Evolutionary conservation across 2,113 vertebrate genomes (phyloP).

Genomic region (Entomyzon cyanotis): DNA sequence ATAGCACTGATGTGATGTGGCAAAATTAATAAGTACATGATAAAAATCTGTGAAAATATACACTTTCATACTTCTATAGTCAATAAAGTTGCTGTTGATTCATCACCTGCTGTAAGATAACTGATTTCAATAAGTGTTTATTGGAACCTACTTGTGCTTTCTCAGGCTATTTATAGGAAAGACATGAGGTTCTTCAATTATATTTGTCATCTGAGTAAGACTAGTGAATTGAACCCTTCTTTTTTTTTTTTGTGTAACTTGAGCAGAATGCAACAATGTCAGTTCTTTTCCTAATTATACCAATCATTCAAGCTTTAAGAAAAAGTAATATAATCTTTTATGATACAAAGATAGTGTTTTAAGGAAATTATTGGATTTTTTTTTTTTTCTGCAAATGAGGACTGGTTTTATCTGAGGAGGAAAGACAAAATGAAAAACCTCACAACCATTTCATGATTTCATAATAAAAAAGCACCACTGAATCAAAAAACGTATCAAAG

Average conservation of each 20-base stretch:
- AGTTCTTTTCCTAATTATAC: background rate
- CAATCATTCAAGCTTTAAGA: background rate
- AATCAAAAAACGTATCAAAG: background rate
- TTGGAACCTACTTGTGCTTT: background rate
- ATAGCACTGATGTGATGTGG: background rate
- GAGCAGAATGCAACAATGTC: background rate
- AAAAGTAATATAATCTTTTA: background rate
- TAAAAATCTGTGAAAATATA: background rate
- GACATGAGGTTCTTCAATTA: background rate
- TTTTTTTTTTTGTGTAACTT: background rate
- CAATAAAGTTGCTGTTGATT: background rate
- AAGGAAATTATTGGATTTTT: background rate
- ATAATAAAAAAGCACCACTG: background rate
- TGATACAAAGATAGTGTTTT: background rate
- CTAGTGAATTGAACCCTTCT: background rate
- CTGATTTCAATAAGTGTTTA: background rate
- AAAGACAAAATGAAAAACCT: background rate
- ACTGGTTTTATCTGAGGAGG: background rate
- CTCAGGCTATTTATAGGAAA: background rate
- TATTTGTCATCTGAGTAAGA: background rate
- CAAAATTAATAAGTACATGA: background rate
- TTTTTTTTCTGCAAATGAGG: background rate
- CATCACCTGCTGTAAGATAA: background rate
- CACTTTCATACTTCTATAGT: background rate
- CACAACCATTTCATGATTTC: background rate